Evolutionary conservation across 2,113 vertebrate species (phyloP).

Genomic region (Gracilinanus agilis): DNA sequence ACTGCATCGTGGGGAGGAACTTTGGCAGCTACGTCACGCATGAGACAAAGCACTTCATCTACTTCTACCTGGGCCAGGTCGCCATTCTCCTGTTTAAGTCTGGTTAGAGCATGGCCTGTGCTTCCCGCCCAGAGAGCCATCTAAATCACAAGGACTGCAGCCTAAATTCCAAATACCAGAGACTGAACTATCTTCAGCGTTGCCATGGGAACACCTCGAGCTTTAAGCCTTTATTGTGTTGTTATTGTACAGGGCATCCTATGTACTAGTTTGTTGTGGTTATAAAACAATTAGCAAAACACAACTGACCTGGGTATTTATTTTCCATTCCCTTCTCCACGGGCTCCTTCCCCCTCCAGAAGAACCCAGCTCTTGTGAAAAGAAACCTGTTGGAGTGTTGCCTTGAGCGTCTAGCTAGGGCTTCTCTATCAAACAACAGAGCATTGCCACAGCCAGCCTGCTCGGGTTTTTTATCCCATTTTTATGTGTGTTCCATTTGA

Average conservation of each 20-base stretch:
- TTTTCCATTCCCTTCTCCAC: conserved; percentile 81
- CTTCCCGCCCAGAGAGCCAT: conserved; percentile 76
- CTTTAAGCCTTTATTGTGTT: conserved; percentile 81
- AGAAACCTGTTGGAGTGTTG: conserved; percentile 82
- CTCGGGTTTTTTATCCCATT: not conserved
- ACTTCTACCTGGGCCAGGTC: conserved; percentile 99
- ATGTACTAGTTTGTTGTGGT: conserved; percentile 87
- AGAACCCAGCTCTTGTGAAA: conserved; percentile 80
- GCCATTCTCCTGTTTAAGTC: conserved; percentile 99
- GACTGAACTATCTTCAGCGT: conserved; percentile 83
- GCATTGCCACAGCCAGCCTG: accelerated
- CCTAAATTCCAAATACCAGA: conserved; percentile 79
- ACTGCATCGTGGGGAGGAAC: conserved; percentile 98
- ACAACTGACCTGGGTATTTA: conserved; percentile 85
- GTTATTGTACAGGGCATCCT: conserved; percentile 88
- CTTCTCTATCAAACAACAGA: not conserved
- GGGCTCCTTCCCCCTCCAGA: not conserved
- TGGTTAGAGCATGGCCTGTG: conserved; percentile 86
- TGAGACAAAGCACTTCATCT: conserved; percentile 99
- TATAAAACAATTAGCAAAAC: conserved; percentile 83
- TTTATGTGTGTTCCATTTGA: too few species aligned
- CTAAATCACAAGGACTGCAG: conserved; percentile 80
- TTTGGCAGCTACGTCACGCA: conserved; percentile 99
- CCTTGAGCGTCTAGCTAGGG: conserved; percentile 2
- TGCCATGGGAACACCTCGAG: conserved; percentile 81